Evolutionary conservation across 1,140 invertebrate genomes (phyloP).

Genomic region (Aphaenogaster rudis): DNA sequence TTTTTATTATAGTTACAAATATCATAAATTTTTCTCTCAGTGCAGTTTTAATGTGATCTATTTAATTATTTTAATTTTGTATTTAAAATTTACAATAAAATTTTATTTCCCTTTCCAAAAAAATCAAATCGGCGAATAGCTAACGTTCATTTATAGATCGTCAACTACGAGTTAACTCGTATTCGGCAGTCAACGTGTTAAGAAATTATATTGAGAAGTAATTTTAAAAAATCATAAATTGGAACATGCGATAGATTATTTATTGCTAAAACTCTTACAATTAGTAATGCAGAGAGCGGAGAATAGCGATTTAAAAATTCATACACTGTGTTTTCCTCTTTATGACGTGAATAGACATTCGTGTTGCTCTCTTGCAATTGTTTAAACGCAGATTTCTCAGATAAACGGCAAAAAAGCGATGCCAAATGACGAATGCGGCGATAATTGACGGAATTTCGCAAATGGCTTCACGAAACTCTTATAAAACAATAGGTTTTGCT

Average conservation of each 20-base stretch:
- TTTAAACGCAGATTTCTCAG: slow-evolving; percentile 7
- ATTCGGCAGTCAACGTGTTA: no score
- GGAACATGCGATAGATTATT: not conserved
- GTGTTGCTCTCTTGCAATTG: not conserved
- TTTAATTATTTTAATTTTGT: no score
- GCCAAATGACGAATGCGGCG: not conserved
- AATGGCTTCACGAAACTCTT: slow-evolving; percentile 24
- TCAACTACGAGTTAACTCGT: no score
- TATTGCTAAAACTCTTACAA: not conserved
- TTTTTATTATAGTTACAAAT: no score
- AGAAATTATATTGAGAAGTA: not conserved
- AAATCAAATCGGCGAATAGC: no score
- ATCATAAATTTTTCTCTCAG: no score
- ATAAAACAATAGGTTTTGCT: slow-evolving; percentile 16
- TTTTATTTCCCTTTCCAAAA: no score
- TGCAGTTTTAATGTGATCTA: no score
- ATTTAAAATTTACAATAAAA: no score
- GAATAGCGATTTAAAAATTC: slow-evolving; percentile 4
- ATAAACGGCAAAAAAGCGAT: slow-evolving; percentile 23
- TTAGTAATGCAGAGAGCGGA: not conserved
- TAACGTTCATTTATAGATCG: no score
- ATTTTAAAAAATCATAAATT: not conserved
- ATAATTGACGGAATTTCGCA: slow-evolving; percentile 36
- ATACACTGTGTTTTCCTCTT: not conserved
- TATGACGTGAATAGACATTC: not conserved